Evolutionary conservation across 2,797 vertebrate genomes (phyloP).

Genomic region (Channallabes apus): DNA sequence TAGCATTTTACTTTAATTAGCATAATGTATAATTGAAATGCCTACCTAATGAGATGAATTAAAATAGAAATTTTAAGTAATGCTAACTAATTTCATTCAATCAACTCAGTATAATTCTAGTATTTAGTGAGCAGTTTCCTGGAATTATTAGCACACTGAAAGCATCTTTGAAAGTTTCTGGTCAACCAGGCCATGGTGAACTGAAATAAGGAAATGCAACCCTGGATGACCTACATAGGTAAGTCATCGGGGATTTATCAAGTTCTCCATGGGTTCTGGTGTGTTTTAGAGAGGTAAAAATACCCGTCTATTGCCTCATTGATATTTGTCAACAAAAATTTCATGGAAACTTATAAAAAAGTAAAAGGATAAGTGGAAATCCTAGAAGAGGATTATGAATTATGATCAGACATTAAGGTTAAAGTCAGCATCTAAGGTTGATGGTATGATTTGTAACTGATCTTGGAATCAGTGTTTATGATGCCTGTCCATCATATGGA

Average conservation of each 20-base stretch:
- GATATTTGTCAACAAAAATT: not conserved
- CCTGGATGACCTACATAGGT: not conserved
- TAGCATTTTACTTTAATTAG: no score
- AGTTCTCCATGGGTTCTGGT: not conserved
- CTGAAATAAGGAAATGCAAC: slow-evolving; percentile 9
- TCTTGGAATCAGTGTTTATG: not conserved
- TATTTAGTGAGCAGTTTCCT: not conserved
- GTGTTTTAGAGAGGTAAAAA: not conserved
- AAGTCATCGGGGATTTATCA: not conserved
- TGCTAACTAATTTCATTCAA: not conserved
- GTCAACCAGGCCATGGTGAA: not conserved
- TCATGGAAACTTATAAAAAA: not conserved
- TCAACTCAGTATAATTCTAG: not conserved
- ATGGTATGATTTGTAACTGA: not conserved
- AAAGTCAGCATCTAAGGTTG: not conserved
- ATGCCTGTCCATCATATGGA: not conserved
- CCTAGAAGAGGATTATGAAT: not conserved
- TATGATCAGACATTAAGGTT: not conserved
- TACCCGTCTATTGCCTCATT: not conserved
- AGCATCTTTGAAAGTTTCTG: not conserved
- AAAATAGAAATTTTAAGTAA: not conserved
- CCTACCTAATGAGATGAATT: not conserved
- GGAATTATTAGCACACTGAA: not conserved
- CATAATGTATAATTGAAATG: not conserved
- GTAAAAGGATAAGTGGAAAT: not conserved